These are phyloP conservation scores for Bubo bubo DNA, from an alignment of 2,113 vertebrate genomes.

Conservation along the genomic window DNA sequence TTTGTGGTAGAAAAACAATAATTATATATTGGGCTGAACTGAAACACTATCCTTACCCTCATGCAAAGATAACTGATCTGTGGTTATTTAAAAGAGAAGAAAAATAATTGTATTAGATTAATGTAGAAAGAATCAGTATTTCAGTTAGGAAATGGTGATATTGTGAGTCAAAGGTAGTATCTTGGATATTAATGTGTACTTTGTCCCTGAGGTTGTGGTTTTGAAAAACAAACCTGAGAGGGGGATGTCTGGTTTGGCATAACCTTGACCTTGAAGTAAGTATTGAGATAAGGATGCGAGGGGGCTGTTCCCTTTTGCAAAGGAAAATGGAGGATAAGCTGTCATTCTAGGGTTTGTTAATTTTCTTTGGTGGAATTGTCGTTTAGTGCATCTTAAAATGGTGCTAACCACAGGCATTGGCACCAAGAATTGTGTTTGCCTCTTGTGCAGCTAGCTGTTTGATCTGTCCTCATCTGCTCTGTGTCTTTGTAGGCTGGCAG, in stretches of 20 bases:
- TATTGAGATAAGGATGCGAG: not conserved
- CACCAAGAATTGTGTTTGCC: fast-evolving
- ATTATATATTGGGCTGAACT: not conserved
- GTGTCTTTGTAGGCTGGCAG: not conserved
- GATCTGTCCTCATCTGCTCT: not conserved
- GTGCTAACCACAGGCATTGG: not conserved
- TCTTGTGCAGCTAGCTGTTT: not conserved
- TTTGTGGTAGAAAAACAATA: not conserved
- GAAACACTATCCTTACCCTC: not conserved
- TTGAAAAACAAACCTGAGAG: not conserved
- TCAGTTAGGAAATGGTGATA: not conserved
- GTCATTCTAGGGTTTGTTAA: not conserved
- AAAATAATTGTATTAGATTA: not conserved
- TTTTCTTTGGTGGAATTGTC: not conserved
- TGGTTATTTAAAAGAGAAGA: constrained; percentile 6
- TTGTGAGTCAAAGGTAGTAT: not conserved
- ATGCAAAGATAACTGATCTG: not conserved
- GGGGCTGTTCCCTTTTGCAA: not conserved
- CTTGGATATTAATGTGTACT: not conserved
- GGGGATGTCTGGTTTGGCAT: not conserved
- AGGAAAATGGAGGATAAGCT: not conserved
- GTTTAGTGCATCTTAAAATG: fast-evolving
- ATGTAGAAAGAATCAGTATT: not conserved
- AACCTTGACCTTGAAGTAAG: not conserved
- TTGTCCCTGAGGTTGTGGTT: not conserved